Conservation (phyloP, 2,113 vertebrate genomes). For the Elachura formosa region DNA sequence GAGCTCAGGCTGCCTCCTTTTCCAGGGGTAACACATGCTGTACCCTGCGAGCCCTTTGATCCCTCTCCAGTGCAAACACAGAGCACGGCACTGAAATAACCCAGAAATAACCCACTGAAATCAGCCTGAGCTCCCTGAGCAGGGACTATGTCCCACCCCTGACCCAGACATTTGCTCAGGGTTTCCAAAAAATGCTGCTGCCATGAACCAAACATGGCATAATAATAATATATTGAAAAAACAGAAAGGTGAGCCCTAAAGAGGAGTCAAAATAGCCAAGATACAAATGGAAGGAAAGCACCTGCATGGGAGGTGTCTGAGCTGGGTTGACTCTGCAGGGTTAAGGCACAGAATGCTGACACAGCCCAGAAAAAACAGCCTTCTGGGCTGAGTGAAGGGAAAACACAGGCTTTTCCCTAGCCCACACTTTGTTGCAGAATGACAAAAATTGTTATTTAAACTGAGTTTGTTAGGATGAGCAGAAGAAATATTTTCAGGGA, state of each 20-base stretch:
- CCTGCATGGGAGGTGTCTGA: background rate
- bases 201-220: rapidly evolving
- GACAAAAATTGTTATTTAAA: background rate
- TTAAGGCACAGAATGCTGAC: background rate
- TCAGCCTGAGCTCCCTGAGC: background rate
- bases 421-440: background rate
- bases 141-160: rapidly evolving
- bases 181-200: background rate
- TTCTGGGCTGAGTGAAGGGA: background rate
- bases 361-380: background rate
- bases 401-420: background rate
- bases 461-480: background rate
- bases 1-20: background rate
- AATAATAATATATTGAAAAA: background rate
- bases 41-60: background rate
- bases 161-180: rapidly evolving
- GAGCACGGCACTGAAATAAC: background rate
- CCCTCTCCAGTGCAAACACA: background rate
- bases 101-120: background rate
- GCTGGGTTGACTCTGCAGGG: background rate
- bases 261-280: background rate
- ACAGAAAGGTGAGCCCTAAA: background rate
- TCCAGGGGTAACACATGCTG: rapidly evolving
- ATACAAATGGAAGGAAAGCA: background rate
- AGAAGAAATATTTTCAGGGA: background rate